Conservation (phyloP, 2,797 vertebrate species). For the Acestrorhynchus altus region DNA sequence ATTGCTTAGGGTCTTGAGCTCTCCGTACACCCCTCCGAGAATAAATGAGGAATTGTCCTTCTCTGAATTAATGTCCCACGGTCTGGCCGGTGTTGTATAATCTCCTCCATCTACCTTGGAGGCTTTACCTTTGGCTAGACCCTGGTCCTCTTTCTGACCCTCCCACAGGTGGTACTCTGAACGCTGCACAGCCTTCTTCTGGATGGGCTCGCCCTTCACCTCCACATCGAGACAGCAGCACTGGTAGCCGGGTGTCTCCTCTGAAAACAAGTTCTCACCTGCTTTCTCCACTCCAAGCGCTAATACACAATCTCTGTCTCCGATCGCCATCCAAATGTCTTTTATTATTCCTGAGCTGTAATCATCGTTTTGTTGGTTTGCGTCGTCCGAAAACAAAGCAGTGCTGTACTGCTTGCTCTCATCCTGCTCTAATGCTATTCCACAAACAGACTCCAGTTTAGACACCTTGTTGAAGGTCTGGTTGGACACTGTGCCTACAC, state of each 20-base stretch:
- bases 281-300: conserved; percentile 80
- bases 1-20: conserved; percentile 89
- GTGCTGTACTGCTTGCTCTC: conserved; percentile 87
- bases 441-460: conserved; percentile 98
- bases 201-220: conserved; percentile 79
- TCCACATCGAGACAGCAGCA: conserved; percentile 89
- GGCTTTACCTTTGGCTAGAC: conserved; percentile 84
- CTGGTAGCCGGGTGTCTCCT: conserved; percentile 83
- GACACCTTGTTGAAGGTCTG: conserved; percentile 92
- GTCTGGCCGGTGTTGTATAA: conserved; percentile 94
- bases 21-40: conserved; percentile 96
- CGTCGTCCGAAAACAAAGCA: conserved; percentile 83
- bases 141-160: conserved; percentile 88
- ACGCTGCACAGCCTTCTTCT: conserved; percentile 91
- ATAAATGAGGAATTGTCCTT: conserved; percentile 93
- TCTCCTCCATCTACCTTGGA: conserved; percentile 90
- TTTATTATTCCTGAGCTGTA: conserved; percentile 98
- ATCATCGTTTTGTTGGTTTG: conserved; percentile 86
- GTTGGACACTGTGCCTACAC: conserved; percentile 81
- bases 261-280: conserved; percentile 84
- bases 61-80: conserved; percentile 89
- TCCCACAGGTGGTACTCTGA: conserved; percentile 98
- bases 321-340: conserved; percentile 96
- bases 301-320: conserved; percentile 79
- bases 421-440: conserved; percentile 93